phyloP scores from a whole-genome alignment of 2,113 vertebrate species.

The Bostrychus sinensis region DNA sequence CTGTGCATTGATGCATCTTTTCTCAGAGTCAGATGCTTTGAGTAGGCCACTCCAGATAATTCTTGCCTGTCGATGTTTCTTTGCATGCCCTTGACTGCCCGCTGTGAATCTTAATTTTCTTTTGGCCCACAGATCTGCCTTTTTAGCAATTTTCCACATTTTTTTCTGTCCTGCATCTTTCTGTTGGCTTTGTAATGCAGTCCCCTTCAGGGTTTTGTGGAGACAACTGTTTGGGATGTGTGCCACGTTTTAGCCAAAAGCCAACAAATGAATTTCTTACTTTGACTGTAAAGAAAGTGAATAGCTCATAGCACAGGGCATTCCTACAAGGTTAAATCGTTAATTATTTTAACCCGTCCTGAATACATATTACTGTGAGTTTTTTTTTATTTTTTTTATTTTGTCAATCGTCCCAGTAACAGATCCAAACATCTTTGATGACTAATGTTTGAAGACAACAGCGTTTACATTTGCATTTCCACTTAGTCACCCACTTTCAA shows the following conservation, averaged over 20 bases:
- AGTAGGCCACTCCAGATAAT: slow-evolving; percentile 39
- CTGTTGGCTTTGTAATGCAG: slow-evolving; percentile 44
- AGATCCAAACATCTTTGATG: not conserved
- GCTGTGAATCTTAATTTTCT: slow-evolving; percentile 67
- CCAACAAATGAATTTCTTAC: slow-evolving; percentile 27
- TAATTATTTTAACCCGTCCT: slow-evolving; percentile 16
- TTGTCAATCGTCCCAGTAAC: not conserved
- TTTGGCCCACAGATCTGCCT: slow-evolving; percentile 46
- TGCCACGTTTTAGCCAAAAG: slow-evolving; percentile 42
- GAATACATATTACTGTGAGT: not conserved
- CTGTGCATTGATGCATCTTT: slow-evolving; percentile 23
- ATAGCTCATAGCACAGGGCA: slow-evolving; percentile 12
- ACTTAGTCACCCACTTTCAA: not conserved
- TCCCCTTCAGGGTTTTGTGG: slow-evolving; percentile 40
- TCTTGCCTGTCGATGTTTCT: slow-evolving; percentile 37
- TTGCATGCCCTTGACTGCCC: slow-evolving; percentile 62
- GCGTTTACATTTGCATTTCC: not conserved
- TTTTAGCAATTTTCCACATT: slow-evolving; percentile 62
- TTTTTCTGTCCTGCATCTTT: slow-evolving; percentile 37
- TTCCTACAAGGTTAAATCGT: slow-evolving; percentile 41
- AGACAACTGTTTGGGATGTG: slow-evolving; percentile 41
- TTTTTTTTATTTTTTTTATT: slow-evolving; percentile 16
- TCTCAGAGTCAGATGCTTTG: slow-evolving; percentile 42
- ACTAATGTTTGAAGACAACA: not conserved
- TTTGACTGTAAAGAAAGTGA: slow-evolving; percentile 30